Conservation (phyloP, 2,888 invertebrate species). For the Gnatocerus cornutus region DNA sequence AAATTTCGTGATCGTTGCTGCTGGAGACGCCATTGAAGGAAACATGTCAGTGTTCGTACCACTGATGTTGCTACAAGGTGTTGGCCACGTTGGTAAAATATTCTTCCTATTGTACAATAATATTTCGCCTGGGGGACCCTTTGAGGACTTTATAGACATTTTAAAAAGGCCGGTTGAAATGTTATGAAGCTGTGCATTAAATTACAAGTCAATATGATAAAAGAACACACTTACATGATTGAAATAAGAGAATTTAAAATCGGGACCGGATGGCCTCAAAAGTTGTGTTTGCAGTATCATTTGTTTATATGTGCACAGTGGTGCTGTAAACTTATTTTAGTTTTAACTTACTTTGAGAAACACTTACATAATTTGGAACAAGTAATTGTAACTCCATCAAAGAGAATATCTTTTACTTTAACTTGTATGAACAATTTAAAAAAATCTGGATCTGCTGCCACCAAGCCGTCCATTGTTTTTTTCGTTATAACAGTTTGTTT, state of each 20-base stretch:
- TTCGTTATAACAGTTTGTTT: not conserved
- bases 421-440: conserved; percentile 67
- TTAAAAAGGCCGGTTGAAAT: not conserved
- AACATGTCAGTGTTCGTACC: conserved; percentile 1
- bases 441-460: not conserved
- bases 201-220: too few relatives aligned
- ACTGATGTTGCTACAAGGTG: not conserved
- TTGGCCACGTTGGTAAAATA: not conserved
- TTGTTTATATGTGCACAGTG: too few relatives aligned
- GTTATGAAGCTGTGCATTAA: too few relatives aligned
- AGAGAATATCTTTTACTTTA: conserved; percentile 73
- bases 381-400: conserved; percentile 73
- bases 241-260: too few relatives aligned
- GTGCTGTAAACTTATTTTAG: not conserved
- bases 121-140: not conserved
- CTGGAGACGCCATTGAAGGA: not conserved
- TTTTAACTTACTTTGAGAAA: not conserved
- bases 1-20: not conserved
- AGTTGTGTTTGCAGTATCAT: too few relatives aligned
- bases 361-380: conserved; percentile 71
- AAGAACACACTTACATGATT: too few relatives aligned
- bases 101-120: not conserved
- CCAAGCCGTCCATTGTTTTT: not conserved
- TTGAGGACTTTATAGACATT: not conserved
- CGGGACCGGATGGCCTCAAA: too few relatives aligned